Evolutionary conservation across 2,797 vertebrate species (phyloP), one percentile per base, ranked within the genome.

Genomic region (Hozukius guyotensis): DNA sequence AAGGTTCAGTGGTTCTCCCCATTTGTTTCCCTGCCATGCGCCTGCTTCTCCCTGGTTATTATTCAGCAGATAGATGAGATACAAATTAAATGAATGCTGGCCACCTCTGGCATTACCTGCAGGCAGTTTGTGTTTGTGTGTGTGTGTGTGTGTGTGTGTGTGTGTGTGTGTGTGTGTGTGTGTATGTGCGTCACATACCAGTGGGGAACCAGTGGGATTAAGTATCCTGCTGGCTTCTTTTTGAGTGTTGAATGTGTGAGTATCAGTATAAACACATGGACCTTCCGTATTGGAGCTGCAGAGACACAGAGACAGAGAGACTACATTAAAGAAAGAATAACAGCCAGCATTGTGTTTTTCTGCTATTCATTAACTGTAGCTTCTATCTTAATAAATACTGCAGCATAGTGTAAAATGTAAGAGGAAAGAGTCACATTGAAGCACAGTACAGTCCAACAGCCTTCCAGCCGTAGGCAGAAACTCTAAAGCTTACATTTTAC

Each of bases 41-140:
- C 72, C 65, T 80, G 72, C 71, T 78, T 88, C 72, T 84, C 59
- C 16, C 6, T 52, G 42, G 69, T 78, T 83, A 74, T 92, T 88
- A 88, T 90, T 87, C 65, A 75, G 72, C 52, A 6, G 55, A 81
- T 68, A 88, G 67, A 88, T 83, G 77, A 68, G 80, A 86, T 80
- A 85, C 76, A 84, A 89, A 87, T 88, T 46, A 90, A 60, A 87
- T 84, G 68, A 89, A 88, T 79, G 75, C 71, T 16, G 63, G 59
- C 71, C 73, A 85, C 81, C 60, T 78, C 73, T 84, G 79, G 81
- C 80, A 60, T 77, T 82, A 90, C 72, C 86, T 89, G 84, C 82
- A 83, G 83, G 75, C 53, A n/a, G 18, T 69, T 32, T 72, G 12
- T 81, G 76, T 74, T 8, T 83, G 3, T 79, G 38, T 77, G n/a